Conservation (phyloP, 2,797 vertebrate species). For the Spondyliosoma cantharus region DNA sequence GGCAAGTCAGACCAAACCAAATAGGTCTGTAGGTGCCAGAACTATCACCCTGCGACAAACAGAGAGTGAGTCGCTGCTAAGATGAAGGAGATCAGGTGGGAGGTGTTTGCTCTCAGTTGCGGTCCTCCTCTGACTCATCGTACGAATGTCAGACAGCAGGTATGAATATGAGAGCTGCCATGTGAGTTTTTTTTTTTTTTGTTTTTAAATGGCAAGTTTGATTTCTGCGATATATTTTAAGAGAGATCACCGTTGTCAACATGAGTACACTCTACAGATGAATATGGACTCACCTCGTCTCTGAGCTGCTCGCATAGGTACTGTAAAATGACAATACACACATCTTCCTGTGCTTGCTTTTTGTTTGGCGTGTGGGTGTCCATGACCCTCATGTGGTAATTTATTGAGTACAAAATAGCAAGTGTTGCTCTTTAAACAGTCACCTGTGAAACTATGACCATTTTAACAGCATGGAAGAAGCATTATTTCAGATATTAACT, state of each 20-base stretch:
- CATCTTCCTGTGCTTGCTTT: conserved; percentile 57
- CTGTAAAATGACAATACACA: conserved; percentile 55
- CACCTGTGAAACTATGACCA: conserved; percentile 23
- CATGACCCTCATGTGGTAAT: conserved; percentile 55
- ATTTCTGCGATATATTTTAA: conserved; percentile 44
- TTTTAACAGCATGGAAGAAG: conserved; percentile 7
- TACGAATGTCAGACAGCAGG: conserved; percentile 77
- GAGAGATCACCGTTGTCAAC: conserved; percentile 18
- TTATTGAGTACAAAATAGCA: conserved; percentile 56
- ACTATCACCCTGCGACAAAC: conserved; percentile 5
- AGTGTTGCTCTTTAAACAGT: conserved; percentile 27
- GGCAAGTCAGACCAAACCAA: conserved; percentile 42
- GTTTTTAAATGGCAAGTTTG: conserved; percentile 45
- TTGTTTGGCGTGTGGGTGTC: conserved; percentile 53
- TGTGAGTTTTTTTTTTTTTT: conserved; percentile 32
- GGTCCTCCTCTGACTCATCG: conserved; percentile 82
- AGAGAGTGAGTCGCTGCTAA: conserved; percentile 40
- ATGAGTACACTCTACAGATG: conserved; percentile 30
- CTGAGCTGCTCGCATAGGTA: conserved; percentile 73
- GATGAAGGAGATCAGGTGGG: conserved; percentile 77
- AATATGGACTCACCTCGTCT: conserved; percentile 58
- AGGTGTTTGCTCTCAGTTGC: conserved; percentile 82
- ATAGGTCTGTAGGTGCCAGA: conserved; percentile 34
- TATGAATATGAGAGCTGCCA: conserved; percentile 62
- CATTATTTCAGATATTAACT: not conserved